Base-by-base conservation (phyloP, 2,888 invertebrate species). In the Erynnis tages region DNA sequence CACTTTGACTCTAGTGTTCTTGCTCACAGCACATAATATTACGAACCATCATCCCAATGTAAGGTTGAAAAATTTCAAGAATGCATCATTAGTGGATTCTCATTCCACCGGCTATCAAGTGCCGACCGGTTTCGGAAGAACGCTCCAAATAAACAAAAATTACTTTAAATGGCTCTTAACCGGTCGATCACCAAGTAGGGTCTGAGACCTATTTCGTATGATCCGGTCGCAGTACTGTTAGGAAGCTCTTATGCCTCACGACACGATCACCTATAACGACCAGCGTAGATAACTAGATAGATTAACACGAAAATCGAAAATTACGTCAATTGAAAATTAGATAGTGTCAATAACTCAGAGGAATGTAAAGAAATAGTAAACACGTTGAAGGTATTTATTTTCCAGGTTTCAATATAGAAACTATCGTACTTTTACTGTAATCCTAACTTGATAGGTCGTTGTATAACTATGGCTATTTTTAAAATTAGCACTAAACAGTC, bases 191-290 rank as follows among this genome's bases (percentile, higher is more conserved):
- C 75, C 74, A 25, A 69, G 59, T 68, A 67, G 54, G 71, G 68
- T 44, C 45, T 57, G 8, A 66, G 57, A 61, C 63, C 68, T 70
- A 71, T 73, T 69, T 65, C 62, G 65, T 59, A 58, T 61, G 55
- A 64, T 59, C 69, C 66, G 67, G 72, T 71, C 44, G 45, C 21
- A 47, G 54, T 66, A 74, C 74, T 71, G 76, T 74, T 76, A 74
- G 56, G 53, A 34, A 2, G 54, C 54, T 53, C 47, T 62, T 55
- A 56, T 44, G 6, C 7, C 6, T 5, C 14, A 23, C 21, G 49
- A 49, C n/a, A 40, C 40, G 40, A 40, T 13, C 2, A 14, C 5
- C 5, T 7, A 6, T 43, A n/a, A 25, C 25, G 7, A 8, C n/a
- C 6, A 1, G 7, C 7, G n/a, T 25, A 25, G 2, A 25, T 25